Percentiles rank a stretch among this genome's conserved stretches.
Conservation (phyloP, 2,888 invertebrate species). For the Morpho helenor region DNA sequence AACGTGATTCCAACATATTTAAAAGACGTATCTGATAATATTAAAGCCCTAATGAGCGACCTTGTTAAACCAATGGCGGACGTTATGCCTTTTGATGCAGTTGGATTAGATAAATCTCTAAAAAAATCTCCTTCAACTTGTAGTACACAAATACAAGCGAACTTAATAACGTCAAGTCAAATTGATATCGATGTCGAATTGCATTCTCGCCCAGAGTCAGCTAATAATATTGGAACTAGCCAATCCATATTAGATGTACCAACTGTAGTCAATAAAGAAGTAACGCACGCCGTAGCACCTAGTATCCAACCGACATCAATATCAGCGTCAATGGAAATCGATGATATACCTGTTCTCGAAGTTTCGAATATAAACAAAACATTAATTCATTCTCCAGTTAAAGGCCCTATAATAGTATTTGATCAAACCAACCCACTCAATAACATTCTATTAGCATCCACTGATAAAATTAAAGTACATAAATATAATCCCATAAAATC, state of each 20-base stretch:
- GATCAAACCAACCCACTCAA: constrained; percentile 62
- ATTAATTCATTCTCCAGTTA: constrained; percentile 2
- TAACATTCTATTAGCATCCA: constrained; percentile 41
- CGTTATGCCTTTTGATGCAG: constrained; percentile 37
- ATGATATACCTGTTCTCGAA: constrained; percentile 5
- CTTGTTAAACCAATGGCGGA: constrained; percentile 59
- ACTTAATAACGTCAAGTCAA: constrained; percentile 56
- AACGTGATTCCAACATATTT: constrained; percentile 59
- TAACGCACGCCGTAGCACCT: constrained; percentile 11
- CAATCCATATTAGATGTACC: constrained; percentile 18
- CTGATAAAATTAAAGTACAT: constrained; percentile 38
- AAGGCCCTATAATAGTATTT: constrained; percentile 43
- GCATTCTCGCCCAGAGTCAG: constrained; percentile 33
- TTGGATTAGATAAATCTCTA: constrained; percentile 19
- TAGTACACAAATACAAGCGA: constrained; percentile 56
- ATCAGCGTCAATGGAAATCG: constrained; percentile 14
- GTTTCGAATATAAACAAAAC: constrained; percentile 7
- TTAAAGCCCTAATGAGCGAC: constrained; percentile 62
- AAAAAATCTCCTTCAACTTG: constrained; percentile 36
- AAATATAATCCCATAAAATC: constrained; percentile 42
- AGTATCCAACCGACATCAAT: constrained; percentile 3
- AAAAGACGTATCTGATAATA: constrained; percentile 49
- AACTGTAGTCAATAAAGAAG: constrained; percentile 7
- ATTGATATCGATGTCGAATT: constrained; percentile 45
- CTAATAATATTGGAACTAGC: constrained; percentile 25